Conservation (phyloP, 2,797 vertebrate genomes). For the Lagocephalus sceleratus region DNA sequence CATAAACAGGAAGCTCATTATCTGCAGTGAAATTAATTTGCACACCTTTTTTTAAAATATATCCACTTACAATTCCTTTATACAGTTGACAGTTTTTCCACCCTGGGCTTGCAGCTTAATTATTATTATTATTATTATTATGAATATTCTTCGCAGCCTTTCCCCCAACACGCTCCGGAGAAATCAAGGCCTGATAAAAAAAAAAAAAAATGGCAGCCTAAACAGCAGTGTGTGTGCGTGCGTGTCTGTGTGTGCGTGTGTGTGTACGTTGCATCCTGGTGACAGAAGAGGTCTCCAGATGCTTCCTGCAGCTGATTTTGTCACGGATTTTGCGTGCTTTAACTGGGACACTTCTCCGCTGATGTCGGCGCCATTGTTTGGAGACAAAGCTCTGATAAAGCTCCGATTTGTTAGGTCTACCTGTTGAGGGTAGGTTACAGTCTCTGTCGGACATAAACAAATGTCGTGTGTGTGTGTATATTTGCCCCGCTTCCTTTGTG, state of each 20-base stretch:
- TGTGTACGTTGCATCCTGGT: conserved; percentile 54
- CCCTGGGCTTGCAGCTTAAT: too few species aligned
- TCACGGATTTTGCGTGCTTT: conserved; percentile 23
- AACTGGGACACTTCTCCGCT: conserved; percentile 28
- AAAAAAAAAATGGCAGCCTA: too few species aligned
- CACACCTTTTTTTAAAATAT: background rate
- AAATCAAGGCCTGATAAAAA: too few species aligned
- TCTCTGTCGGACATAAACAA: conserved; percentile 42
- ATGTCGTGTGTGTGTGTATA: conserved; percentile 20
- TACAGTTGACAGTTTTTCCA: background rate
- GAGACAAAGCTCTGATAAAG: conserved; percentile 44
- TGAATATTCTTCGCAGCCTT: too few species aligned
- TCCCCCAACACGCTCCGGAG: too few species aligned
- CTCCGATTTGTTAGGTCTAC: conserved; percentile 35
- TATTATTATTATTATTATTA: too few species aligned
- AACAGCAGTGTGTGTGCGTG: conserved; percentile 4
- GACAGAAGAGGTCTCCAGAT: conserved; percentile 62
- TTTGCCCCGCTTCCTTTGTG: conserved; percentile 36
- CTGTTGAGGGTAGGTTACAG: conserved; percentile 16
- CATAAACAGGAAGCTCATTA: conserved; percentile 68
- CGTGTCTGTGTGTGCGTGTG: conserved; percentile 19
- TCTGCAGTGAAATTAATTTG: conserved; percentile 25
- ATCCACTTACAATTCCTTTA: background rate
- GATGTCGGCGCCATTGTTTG: conserved; percentile 61
- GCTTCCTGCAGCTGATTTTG: conserved; percentile 68